Evolutionary conservation across 53 echinoderm and acorn worm genomes (phyloP).

Genomic region (Mesocentrotus franciscanus): DNA sequence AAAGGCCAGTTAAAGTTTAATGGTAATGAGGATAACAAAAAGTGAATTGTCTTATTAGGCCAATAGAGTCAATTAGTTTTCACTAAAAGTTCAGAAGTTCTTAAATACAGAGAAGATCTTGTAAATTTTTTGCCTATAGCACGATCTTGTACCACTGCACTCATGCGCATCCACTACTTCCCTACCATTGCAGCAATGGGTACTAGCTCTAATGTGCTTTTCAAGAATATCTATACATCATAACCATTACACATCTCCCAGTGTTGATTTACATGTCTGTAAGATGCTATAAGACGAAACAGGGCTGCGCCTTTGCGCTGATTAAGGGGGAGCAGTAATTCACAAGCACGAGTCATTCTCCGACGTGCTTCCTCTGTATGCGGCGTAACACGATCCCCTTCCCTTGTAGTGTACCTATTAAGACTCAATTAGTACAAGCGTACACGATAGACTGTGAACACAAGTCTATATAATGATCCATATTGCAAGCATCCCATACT

Average conservation of each 20-base stretch:
- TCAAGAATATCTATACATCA: background rate
- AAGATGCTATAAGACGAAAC: background rate
- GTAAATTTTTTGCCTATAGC: too few species aligned
- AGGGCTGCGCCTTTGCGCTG: background rate
- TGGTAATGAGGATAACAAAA: too few species aligned
- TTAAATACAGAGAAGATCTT: too few species aligned
- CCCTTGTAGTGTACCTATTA: background rate
- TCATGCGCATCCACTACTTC: background rate
- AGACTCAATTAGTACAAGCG: background rate
- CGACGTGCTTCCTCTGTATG: slow-evolving; percentile 3
- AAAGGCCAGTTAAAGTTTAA: too few species aligned
- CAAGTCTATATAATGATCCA: background rate
- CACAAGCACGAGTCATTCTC: slow-evolving; percentile 47
- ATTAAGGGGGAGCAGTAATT: slow-evolving; percentile 1
- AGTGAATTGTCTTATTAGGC: too few species aligned
- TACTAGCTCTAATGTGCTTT: background rate
- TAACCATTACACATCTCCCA: slow-evolving; percentile 15
- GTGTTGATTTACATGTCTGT: slow-evolving; percentile 40
- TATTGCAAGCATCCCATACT: background rate
- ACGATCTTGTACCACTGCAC: background rate
- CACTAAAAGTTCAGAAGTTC: too few species aligned
- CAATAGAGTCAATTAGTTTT: too few species aligned
- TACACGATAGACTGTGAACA: background rate
- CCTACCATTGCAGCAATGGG: background rate
- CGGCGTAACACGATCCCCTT: background rate